Evolutionary conservation across 2,113 vertebrate genomes (phyloP).

Genomic region (Aldabrachelys gigantea): DNA sequence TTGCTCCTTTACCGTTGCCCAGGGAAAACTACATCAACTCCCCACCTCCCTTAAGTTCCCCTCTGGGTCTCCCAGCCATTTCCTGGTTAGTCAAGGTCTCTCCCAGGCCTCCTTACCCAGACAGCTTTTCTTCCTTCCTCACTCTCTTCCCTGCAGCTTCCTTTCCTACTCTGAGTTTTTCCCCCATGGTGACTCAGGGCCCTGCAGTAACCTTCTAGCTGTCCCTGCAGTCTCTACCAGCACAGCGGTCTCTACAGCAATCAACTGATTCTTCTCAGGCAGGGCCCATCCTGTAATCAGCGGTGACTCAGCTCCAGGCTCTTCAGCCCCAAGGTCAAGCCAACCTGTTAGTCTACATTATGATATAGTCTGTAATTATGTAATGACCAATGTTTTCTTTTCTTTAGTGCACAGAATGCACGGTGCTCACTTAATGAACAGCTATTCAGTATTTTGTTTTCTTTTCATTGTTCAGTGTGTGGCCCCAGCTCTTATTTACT

Average conservation of each 20-base stretch:
- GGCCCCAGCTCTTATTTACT: background rate
- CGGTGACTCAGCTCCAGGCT: background rate
- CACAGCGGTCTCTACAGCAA: background rate
- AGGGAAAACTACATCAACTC: background rate
- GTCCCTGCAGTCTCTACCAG: background rate
- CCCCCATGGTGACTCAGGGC: background rate
- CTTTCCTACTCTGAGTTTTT: background rate
- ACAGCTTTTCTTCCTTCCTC: background rate
- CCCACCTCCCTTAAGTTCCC: background rate
- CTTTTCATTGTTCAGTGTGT: background rate
- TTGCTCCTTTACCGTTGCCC: background rate
- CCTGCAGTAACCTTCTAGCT: background rate
- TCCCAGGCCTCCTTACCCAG: background rate
- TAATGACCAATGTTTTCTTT: background rate
- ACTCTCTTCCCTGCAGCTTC: background rate
- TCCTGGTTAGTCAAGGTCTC: background rate
- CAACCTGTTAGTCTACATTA: background rate
- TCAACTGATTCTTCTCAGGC: background rate
- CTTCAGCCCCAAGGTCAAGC: background rate
- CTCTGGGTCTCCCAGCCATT: background rate
- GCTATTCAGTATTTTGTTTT: background rate
- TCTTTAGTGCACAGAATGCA: background rate
- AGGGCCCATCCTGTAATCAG: background rate
- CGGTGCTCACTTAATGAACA: background rate
- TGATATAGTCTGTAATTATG: background rate